phyloP scores from a whole-genome alignment of 1,140 invertebrate species.

The honey bee (Apis mellifera) region Amel_HAv3.1 CM009938.2:3499501-3500000 shows the following conservation, averaged over 20 bases:
- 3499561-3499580: slow-evolving; percentile 67
- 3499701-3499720: slow-evolving; percentile 60
- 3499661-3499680: slow-evolving; percentile 71
- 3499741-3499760: slow-evolving; percentile 66
- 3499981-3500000: slow-evolving; percentile 38
- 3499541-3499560: slow-evolving; percentile 79
- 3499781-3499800: slow-evolving; percentile 72
- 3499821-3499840: background rate
- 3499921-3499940: slow-evolving; percentile 52
- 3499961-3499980: slow-evolving; percentile 21
- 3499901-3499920: slow-evolving; percentile 69
- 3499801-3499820: slow-evolving; percentile 62
- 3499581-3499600: slow-evolving; percentile 75
- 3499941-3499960: slow-evolving; percentile 17
- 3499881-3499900: slow-evolving; percentile 70
- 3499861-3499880: slow-evolving; percentile 45
- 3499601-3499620: slow-evolving; percentile 83
- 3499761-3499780: slow-evolving; percentile 77
- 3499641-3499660: slow-evolving; percentile 87
- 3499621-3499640: slow-evolving; percentile 94
- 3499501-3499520: slow-evolving; percentile 23
- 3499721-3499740: slow-evolving; percentile 32
- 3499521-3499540: slow-evolving; percentile 53
- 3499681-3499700: slow-evolving; percentile 66
- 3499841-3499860: slow-evolving; percentile 19